Conservation (phyloP, 2,888 invertebrate genomes). For the Drosophila basisetae region DNA sequence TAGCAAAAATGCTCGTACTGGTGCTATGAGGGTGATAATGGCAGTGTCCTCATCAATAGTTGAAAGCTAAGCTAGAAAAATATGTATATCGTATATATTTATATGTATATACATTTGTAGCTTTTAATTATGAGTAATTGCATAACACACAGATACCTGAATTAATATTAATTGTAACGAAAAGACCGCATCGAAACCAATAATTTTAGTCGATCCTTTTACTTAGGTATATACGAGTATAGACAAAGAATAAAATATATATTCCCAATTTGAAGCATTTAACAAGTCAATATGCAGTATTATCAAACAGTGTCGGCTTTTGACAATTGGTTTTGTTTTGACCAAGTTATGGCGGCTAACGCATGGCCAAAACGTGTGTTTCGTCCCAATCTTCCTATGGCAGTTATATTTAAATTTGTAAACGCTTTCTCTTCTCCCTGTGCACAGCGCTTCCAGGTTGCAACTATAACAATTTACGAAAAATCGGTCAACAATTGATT, state of each 20-base stretch:
- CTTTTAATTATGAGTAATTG: not conserved
- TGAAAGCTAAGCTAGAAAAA: not conserved
- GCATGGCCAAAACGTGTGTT: not conserved
- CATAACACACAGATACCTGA: not conserved
- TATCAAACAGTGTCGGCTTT: not conserved
- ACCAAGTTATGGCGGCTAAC: not conserved
- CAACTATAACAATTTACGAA: not conserved
- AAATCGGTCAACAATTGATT: conserved; percentile 10
- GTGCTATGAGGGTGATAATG: not conserved
- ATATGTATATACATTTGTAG: not conserved
- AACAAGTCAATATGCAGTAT: not conserved
- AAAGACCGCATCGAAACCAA: not conserved
- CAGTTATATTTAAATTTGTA: not conserved
- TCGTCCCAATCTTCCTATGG: not conserved
- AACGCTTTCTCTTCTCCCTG: not conserved
- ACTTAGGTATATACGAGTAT: too few relatives aligned
- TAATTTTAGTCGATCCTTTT: not conserved
- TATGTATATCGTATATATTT: not conserved
- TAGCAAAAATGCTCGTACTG: conserved; percentile 11
- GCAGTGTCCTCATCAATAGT: not conserved
- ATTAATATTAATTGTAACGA: not conserved
- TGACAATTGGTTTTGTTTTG: not conserved
- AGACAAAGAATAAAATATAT: not conserved
- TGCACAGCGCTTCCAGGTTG: not conserved
- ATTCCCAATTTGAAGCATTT: not conserved